phyloP scores from a whole-genome alignment of 2,888 invertebrate species.

The Agrochola litura region DNA sequence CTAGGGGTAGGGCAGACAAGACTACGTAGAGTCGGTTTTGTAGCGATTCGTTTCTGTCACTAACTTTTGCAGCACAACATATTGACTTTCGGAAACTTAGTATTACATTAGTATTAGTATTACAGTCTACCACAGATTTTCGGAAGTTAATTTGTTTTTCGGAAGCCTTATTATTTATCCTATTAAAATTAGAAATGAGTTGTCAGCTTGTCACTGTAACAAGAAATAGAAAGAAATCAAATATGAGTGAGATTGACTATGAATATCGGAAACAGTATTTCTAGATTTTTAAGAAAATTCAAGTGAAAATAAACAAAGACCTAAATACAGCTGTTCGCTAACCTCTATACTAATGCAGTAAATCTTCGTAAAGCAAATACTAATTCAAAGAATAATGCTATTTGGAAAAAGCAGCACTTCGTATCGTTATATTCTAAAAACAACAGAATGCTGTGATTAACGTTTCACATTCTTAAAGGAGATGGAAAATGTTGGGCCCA shows the following conservation, averaged over 20 bases:
- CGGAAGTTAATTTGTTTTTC: no score
- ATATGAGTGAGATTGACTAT: neutral
- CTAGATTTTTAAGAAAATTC: neutral
- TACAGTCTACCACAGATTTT: no score
- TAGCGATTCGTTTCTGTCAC: no score
- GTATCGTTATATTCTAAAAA: neutral
- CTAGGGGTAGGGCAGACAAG: no score
- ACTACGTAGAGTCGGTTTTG: no score
- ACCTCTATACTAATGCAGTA: neutral
- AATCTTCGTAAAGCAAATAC: neutral
- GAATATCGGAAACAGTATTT: neutral
- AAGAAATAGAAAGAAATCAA: neutral
- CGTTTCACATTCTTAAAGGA: conserved; percentile 33
- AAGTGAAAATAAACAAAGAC: neutral
- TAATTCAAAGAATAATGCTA: neutral
- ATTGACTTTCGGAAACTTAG: no score
- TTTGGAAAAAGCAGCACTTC: neutral
- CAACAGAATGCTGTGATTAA: conserved; percentile 3
- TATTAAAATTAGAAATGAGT: neutral
- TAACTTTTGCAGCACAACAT: no score
- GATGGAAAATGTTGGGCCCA: no score
- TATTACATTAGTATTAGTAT: no score
- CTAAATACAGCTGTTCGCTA: no score
- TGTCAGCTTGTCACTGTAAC: no score
- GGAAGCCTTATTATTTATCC: no score